A percentile compares a stretch with the other conserved stretches of the same genome.
Conservation (phyloP, 2,888 invertebrate genomes). For the Hipparchia sbordonii region DNA sequence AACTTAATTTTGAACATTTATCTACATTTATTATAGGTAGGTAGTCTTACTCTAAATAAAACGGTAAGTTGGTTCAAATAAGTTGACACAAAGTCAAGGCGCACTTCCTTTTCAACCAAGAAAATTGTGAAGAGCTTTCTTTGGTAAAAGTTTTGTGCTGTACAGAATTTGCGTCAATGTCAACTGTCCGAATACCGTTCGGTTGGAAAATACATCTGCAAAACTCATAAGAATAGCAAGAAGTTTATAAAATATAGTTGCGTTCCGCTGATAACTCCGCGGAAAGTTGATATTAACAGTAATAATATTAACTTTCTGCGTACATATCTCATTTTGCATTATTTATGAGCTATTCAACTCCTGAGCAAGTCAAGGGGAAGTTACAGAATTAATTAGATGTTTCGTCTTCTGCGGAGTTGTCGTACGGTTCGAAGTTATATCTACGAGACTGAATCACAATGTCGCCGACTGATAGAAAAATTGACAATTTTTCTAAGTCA, state of each 20-base stretch:
- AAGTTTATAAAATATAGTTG: conserved; percentile 7
- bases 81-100: not conserved
- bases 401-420: conserved; percentile 13
- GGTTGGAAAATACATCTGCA: not conserved
- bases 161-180: conserved; percentile 10
- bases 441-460: not conserved
- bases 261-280: conserved; percentile 3
- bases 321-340: conserved; percentile 12
- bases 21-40: too few species aligned
- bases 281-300: not conserved
- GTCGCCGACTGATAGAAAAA: not conserved
- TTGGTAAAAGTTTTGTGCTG: not conserved
- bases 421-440: not conserved
- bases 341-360: conserved; percentile 19
- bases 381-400: conserved; percentile 19
- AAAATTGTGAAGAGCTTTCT: conserved; percentile 7
- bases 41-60: too few species aligned
- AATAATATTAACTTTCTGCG: conserved; percentile 8
- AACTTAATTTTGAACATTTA: not conserved
- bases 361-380: conserved; percentile 1
- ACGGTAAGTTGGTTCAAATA: not conserved
- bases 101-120: not conserved
- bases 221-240: conserved; percentile 2
- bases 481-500: too few species aligned
- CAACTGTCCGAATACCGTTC: not conserved